Percentiles rank a stretch among this genome's conserved stretches.
phyloP scores from a whole-genome alignment of 2,797 vertebrate species.

The Chloroceryle inda region DNA sequence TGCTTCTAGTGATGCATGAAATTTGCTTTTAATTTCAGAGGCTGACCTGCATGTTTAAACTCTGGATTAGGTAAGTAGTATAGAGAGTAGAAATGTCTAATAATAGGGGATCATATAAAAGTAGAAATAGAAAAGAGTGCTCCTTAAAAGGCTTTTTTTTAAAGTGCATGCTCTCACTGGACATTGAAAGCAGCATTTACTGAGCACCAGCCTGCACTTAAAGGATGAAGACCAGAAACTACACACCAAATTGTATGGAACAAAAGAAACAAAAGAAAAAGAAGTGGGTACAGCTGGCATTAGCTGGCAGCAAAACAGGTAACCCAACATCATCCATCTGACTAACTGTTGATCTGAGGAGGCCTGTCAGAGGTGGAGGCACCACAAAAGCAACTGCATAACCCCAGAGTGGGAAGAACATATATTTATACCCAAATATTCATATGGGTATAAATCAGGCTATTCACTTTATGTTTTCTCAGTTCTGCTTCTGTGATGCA shows the following conservation, averaged over 20 bases:
- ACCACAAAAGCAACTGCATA: not conserved
- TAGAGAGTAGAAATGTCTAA: not conserved
- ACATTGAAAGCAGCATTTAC: not conserved
- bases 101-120: not conserved
- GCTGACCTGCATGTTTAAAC: not conserved
- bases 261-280: not conserved
- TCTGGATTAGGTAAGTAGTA: not conserved
- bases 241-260: not conserved
- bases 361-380: not conserved
- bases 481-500: not conserved
- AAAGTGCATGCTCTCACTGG: not conserved
- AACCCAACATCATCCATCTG: not conserved
- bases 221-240: not conserved
- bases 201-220: not conserved
- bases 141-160: not conserved
- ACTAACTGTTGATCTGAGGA: not conserved
- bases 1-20: not conserved
- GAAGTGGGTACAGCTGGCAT: not conserved
- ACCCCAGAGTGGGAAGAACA: not conserved
- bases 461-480: not conserved
- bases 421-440: not conserved
- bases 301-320: not conserved
- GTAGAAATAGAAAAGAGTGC: not conserved
- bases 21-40: conserved; percentile 2
- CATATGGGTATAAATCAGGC: not conserved